These are phyloP conservation scores for Drosophila erecta DNA, from an alignment of 1,140 invertebrate genomes.

Conservation along the genomic window DNA sequence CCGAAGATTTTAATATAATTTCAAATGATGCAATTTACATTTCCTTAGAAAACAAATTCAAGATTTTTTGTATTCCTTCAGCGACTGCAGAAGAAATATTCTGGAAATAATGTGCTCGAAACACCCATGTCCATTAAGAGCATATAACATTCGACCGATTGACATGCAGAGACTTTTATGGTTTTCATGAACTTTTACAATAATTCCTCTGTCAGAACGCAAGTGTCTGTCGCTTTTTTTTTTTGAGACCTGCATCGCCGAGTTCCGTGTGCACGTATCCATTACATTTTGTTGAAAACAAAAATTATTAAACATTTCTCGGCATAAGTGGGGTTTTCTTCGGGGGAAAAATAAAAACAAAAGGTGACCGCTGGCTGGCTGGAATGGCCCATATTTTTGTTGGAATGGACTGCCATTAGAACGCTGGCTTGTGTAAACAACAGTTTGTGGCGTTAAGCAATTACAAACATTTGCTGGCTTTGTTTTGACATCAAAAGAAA, in stretches of 20 bases:
- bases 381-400: conserved; percentile 29
- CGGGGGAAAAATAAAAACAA: conserved; percentile 7
- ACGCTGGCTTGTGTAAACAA: conserved; percentile 4
- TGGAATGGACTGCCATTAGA: neutral
- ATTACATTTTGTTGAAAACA: conserved; percentile 70
- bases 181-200: conserved; percentile 64
- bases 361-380: conserved; percentile 18
- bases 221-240: conserved; percentile 3
- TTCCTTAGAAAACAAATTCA: no score
- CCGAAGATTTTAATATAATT: no score
- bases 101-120: neutral
- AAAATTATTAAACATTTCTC: conserved; percentile 44
- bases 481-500: conserved; percentile 78
- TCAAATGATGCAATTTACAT: no score
- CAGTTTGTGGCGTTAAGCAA: conserved; percentile 57
- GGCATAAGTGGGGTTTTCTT: conserved; percentile 26
- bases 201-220: conserved; percentile 33
- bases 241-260: neutral
- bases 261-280: conserved; percentile 33
- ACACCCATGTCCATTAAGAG: neutral
- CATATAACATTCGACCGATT: conserved; percentile 11
- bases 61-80: no score
- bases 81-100: no score
- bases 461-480: conserved; percentile 64
- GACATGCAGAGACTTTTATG: conserved; percentile 17